phyloP scores from a whole-genome alignment of 2,113 vertebrate species.

The Prionailurus viverrinus region DNA sequence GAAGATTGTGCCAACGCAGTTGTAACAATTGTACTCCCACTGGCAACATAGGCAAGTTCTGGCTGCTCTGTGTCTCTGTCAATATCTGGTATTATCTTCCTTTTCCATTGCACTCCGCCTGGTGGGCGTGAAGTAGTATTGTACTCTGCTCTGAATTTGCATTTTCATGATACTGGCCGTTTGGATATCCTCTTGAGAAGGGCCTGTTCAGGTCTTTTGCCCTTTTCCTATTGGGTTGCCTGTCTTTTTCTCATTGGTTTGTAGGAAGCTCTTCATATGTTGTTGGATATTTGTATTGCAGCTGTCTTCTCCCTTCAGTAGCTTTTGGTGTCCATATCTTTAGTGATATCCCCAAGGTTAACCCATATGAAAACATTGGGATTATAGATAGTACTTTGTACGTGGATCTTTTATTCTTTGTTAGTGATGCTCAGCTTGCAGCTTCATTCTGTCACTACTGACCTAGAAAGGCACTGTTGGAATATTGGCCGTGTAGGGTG shows the following conservation, averaged over 20 bases:
- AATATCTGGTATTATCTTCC: neutral
- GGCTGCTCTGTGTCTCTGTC: neutral
- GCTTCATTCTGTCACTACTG: neutral
- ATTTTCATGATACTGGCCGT: neutral
- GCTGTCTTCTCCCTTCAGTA: neutral
- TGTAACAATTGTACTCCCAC: neutral
- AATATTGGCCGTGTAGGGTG: neutral
- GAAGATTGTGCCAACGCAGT: neutral
- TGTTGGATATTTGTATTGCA: neutral
- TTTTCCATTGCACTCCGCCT: neutral
- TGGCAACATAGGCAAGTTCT: neutral
- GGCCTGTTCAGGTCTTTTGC: neutral
- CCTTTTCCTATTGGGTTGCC: neutral
- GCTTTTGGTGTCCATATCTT: neutral
- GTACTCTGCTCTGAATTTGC: neutral
- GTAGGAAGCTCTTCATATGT: neutral
- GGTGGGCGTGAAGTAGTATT: neutral
- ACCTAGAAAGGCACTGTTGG: neutral
- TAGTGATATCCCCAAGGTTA: neutral
- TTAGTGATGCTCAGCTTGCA: neutral
- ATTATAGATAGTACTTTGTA: neutral
- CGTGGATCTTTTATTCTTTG: conserved; percentile 10
- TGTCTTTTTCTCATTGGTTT: neutral
- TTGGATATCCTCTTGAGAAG: neutral
- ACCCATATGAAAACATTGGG: neutral